Evolutionary conservation across 2,888 invertebrate species (phyloP), one percentile per base, ranked within the genome.

Genomic region (Napeogenes sylphis): DNA sequence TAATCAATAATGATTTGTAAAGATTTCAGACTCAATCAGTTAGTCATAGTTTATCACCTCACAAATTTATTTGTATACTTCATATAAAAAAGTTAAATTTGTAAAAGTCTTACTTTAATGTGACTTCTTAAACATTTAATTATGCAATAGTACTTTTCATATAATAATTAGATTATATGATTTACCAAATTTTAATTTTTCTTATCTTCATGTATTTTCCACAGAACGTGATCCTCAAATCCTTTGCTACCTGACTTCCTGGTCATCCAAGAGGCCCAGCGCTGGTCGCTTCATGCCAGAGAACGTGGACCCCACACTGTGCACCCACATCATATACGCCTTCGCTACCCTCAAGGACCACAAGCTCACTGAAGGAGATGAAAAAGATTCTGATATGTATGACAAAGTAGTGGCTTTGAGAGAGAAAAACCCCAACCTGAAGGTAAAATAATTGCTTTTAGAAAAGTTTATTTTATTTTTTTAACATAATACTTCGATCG

Each of bases 241-340:
- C 3, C 95, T 98, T 75, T 99, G 99, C 85, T 99, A 99, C 84
- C 92, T 98, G 82, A 98, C 99, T 2, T 98, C 97, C 74, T 99
- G 99, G 98, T 97, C 98, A 0, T 94, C 96, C 66, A 98, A 98
- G 83, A 92, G 98, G 60, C 96, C 96, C 0, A 96, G 97, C 61
- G 92, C 94, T 4, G 98, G 97, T 12, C 95, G 95, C 79, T 99
- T 97, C 87, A 93, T 92, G 66, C 98, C 98, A 0, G 97, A 97
- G 73, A 95, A 97, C 80, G 94, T 99, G 51, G 96, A 98, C 78
- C 92, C 98, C 0, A 93, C 92, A 13, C 93, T 98, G 0, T 99
- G 99, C 84, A 98, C 98, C 0, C 98, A 99, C 84, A 91, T 99
- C 46, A 95, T 99, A 64, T 99, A 97, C 80, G 97, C 99, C 2